phyloP scores from a whole-genome alignment of 2,113 vertebrate species.

The Rhegmatorhina hoffmannsi region DNA sequence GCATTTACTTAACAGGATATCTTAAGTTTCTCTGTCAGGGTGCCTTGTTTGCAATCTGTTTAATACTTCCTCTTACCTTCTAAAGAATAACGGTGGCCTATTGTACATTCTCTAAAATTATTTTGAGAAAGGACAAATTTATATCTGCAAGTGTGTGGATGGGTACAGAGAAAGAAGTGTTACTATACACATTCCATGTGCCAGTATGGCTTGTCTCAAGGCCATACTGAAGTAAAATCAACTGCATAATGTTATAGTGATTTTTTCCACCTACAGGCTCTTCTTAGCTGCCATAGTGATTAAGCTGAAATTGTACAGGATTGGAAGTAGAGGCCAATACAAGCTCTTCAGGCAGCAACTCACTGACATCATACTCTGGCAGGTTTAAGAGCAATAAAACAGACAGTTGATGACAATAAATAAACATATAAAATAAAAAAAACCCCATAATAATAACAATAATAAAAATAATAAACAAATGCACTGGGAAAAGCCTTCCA shows the following conservation, averaged over 20 bases:
- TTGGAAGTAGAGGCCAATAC: background rate
- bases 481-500: background rate
- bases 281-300: background rate
- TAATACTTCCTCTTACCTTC: background rate
- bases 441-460: background rate
- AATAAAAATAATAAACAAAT: background rate
- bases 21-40: conserved; percentile 7
- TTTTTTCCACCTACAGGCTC: conserved; percentile 3
- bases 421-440: background rate
- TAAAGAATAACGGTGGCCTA: background rate
- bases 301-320: background rate
- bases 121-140: background rate
- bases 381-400: background rate
- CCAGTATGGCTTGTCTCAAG: background rate
- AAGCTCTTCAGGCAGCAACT: background rate
- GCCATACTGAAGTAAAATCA: background rate
- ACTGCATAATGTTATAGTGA: background rate
- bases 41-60: conserved; percentile 15
- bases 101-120: background rate
- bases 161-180: background rate
- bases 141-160: background rate
- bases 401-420: background rate
- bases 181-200: background rate
- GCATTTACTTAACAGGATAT: conserved; percentile 26
- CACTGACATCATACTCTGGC: background rate